Evolutionary conservation across 53 echinoderm and acorn worm genomes (phyloP).

Genomic region (Antedon mediterranea): DNA sequence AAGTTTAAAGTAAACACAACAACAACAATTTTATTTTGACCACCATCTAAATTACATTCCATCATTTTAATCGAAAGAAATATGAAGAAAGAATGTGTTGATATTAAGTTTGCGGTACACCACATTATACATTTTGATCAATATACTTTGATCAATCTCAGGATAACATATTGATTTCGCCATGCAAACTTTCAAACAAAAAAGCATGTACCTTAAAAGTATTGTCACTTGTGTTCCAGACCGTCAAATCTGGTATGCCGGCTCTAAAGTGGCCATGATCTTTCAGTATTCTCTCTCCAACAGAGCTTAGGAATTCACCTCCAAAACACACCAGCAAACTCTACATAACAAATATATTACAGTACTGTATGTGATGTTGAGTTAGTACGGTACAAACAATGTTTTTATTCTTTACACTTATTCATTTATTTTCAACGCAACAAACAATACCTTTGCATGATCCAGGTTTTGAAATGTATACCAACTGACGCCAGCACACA

Average conservation of each 20-base stretch:
- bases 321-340: conserved; percentile 61
- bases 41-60: too few relatives aligned
- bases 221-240: conserved; percentile 62
- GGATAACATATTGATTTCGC: background rate
- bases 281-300: conserved; percentile 45
- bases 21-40: too few relatives aligned
- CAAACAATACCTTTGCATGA: conserved; percentile 68
- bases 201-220: conserved; percentile 66
- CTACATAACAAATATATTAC: conserved; percentile 19
- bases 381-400: too few relatives aligned
- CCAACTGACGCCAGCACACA: conserved; percentile 62
- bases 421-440: too few relatives aligned
- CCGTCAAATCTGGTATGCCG: conserved; percentile 81
- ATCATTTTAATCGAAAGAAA: too few relatives aligned
- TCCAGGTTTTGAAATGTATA: conserved; percentile 44
- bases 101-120: too few relatives aligned
- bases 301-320: conserved; percentile 44
- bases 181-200: background rate
- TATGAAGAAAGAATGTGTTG: too few relatives aligned
- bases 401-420: too few relatives aligned
- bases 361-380: too few relatives aligned
- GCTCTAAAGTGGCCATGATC: conserved; percentile 77
- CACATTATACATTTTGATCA: background rate
- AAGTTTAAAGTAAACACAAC: too few relatives aligned
- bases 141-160: background rate